These are phyloP conservation scores for Bimastos eiseni DNA, from an alignment of 2,888 invertebrate genomes.

Conservation along the genomic window DNA sequence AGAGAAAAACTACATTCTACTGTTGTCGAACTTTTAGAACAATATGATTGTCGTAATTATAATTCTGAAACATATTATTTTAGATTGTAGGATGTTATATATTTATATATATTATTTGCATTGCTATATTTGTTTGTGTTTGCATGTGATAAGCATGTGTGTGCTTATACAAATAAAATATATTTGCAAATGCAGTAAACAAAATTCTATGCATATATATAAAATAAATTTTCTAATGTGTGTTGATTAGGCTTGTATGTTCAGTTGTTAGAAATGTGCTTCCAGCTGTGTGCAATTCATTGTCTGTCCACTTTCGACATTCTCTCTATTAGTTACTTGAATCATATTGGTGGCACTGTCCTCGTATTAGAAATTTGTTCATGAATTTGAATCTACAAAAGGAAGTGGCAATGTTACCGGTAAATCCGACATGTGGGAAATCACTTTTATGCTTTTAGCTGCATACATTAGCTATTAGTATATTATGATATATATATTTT, in stretches of 20 bases:
- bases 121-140: neutral
- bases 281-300: neutral
- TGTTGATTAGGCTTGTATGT: conserved; percentile 13
- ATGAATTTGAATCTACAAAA: neutral
- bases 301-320: neutral
- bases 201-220: neutral
- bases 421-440: neutral
- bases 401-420: neutral
- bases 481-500: neutral
- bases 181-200: no score
- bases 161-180: neutral
- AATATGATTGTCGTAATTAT: neutral
- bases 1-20: conserved; percentile 6
- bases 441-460: neutral
- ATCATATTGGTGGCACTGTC: neutral
- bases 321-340: neutral
- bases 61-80: neutral
- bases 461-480: neutral
- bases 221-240: neutral
- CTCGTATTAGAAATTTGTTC: neutral
- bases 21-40: neutral
- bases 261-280: conserved; percentile 13
- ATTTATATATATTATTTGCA: conserved; percentile 4
- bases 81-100: neutral
- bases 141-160: neutral